Conservation (phyloP, 92 coral and sea anemone species). For the Phymanthus crucifer region DNA sequence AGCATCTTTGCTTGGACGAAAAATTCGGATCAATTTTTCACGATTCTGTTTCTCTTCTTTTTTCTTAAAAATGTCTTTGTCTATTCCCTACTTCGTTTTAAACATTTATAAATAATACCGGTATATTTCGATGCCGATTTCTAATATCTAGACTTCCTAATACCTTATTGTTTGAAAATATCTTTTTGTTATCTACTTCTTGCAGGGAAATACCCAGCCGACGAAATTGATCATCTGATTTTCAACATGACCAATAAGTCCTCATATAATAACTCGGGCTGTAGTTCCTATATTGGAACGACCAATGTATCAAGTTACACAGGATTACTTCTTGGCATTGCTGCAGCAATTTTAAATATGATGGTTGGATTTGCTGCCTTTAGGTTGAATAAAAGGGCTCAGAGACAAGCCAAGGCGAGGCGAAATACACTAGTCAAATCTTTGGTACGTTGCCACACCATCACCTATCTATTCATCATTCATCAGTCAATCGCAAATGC, state of each 20-base stretch:
- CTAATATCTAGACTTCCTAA: no score
- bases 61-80: no score
- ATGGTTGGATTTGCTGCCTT: not conserved
- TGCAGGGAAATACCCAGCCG: no score
- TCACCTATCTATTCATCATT: constrained; percentile 18
- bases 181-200: no score
- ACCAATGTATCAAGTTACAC: not conserved
- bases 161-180: no score
- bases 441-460: constrained; percentile 11
- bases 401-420: not conserved
- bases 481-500: constrained; percentile 20
- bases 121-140: no score
- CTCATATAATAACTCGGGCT: not conserved
- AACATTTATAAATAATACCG: no score
- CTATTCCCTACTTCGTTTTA: no score
- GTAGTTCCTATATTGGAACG: not conserved
- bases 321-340: constrained; percentile 9
- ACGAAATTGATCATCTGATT: no score
- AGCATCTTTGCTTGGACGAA: no score
- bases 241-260: not conserved
- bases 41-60: no score
- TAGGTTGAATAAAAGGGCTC: not conserved
- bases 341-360: constrained; percentile 5
- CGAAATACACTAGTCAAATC: not conserved
- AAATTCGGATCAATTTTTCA: no score